Base-by-base conservation (phyloP, 2,888 invertebrate species). In the Scaptomyza caliginosa region DNA sequence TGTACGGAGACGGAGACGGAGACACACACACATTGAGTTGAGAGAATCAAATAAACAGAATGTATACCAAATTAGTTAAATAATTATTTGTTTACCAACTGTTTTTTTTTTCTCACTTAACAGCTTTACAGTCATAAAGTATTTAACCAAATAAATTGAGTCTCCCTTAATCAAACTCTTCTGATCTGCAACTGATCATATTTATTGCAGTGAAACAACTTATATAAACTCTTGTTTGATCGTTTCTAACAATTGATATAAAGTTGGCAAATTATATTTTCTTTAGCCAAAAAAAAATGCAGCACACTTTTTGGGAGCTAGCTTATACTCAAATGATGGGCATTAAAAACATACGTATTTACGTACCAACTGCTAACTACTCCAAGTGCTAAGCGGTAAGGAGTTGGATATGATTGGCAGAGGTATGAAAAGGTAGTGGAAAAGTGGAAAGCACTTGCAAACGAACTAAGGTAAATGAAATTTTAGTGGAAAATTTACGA, bases 391-490 rank as follows among this genome's bases (percentile, higher is more conserved):
- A 46, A 26, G 43, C 7, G 17, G 26, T 2, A 34, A 34, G 8
- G 34, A 19, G 19, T 30, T 28, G 34, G 39, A n/a, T n/a, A 30
- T 32, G 13, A 13, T 1, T n/a, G 30, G n/a, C n/a, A n/a, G n/a
- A 30, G 30, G 30, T 30, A 30, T 30, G 30, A 5, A 26, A 26
- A 26, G 39, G 6, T 2, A 13, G 24, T 4, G 0, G 8, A 13
- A n/a, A 5, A 17, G 19, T 11, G 19, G 46, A 11, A 36, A 45
- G 49, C 56, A 59, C 69, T 74, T 19, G 42, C n/a, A 83, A 80
- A 77, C 77, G 75, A 81, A 78, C 75, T 68, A 81, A 71, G 71
- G 79, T 51, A 67, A 85, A 78, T 78, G 75, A 78, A 84, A 77
- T 74, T 77, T 78, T 65, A 73, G 73, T 67, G 36, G 46, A 71